Evolutionary conservation across 1,140 invertebrate species (phyloP).

Genomic region (Diachasma alloeum): DNA sequence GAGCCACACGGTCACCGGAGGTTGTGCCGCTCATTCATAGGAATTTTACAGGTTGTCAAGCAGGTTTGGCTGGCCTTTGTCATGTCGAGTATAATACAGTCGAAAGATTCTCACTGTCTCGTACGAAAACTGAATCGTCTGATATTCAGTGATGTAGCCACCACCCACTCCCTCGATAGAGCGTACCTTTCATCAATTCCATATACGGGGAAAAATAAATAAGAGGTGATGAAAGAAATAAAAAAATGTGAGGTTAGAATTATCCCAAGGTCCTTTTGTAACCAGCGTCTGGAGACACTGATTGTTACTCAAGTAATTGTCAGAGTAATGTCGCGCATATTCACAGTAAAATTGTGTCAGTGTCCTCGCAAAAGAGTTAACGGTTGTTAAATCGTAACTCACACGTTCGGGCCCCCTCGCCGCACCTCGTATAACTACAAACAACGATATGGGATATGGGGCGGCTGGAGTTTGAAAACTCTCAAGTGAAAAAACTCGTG

Average conservation of each 20-base stretch:
- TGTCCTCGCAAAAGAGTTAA: constrained; percentile 30
- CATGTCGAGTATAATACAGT: constrained; percentile 22
- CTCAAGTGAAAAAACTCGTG: neutral
- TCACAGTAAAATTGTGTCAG: constrained; percentile 20
- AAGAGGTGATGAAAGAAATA: neutral
- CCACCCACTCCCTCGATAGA: neutral
- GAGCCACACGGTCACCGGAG: constrained; percentile 12
- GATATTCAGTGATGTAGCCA: neutral
- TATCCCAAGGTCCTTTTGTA: neutral
- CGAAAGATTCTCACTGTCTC: neutral
- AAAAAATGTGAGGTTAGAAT: neutral
- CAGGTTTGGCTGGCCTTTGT: constrained; percentile 56
- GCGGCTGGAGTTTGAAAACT: no score
- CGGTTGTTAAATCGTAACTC: constrained; percentile 27
- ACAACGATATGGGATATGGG: neutral
- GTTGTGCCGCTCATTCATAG: constrained; percentile 56
- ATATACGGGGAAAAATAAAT: neutral
- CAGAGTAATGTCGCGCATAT: neutral
- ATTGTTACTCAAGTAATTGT: neutral
- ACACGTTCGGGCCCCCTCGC: neutral
- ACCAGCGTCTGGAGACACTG: neutral
- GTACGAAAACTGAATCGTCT: neutral
- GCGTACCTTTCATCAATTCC: neutral
- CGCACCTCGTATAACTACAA: neutral
- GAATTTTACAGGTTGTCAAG: constrained; percentile 59